Evolutionary conservation across 2,797 vertebrate species (phyloP).

Genomic region (Nannoperca australis): DNA sequence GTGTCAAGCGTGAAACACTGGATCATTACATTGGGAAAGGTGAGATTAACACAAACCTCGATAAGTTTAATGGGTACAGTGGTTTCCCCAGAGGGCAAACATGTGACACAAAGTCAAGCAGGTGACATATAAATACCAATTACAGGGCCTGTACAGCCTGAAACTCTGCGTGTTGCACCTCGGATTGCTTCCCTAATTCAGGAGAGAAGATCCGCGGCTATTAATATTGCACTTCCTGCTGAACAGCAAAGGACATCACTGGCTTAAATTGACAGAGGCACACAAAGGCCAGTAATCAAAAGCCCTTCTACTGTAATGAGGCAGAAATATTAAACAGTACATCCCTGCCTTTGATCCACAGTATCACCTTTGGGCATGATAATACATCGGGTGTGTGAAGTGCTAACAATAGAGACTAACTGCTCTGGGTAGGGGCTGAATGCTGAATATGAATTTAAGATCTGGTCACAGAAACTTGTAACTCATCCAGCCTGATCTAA

Average conservation of each 20-base stretch:
- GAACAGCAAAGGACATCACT: conserved; percentile 74
- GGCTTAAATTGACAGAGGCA: conserved; percentile 77
- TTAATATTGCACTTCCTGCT: conserved; percentile 79
- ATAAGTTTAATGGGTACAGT: conserved; percentile 60
- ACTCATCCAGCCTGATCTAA: conserved; percentile 28
- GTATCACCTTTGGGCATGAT: conserved; percentile 81
- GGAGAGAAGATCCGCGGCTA: conserved; percentile 49
- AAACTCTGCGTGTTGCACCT: conserved; percentile 41
- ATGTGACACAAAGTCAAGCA: conserved; percentile 69
- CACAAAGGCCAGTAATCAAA: conserved; percentile 82
- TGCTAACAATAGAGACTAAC: conserved; percentile 72
- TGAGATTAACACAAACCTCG: conserved; percentile 57
- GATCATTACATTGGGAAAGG: conserved; percentile 54
- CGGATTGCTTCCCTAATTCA: conserved; percentile 46
- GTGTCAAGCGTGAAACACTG: conserved; percentile 38
- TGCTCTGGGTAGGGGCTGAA: conserved; percentile 51
- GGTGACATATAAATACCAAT: conserved; percentile 77
- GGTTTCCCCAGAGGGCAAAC: conserved; percentile 52
- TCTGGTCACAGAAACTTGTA: conserved; percentile 36
- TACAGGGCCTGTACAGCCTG: conserved; percentile 48
- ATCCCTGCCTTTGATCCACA: conserved; percentile 81
- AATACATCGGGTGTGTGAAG: conserved; percentile 74
- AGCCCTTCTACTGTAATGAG: conserved; percentile 76
- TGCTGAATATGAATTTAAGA: conserved; percentile 52
- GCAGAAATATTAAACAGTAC: conserved; percentile 83